Evolutionary conservation across 2,888 invertebrate species (phyloP), one percentile per base, ranked within the genome.

Genomic region (Bembecia ichneumoniformis): DNA sequence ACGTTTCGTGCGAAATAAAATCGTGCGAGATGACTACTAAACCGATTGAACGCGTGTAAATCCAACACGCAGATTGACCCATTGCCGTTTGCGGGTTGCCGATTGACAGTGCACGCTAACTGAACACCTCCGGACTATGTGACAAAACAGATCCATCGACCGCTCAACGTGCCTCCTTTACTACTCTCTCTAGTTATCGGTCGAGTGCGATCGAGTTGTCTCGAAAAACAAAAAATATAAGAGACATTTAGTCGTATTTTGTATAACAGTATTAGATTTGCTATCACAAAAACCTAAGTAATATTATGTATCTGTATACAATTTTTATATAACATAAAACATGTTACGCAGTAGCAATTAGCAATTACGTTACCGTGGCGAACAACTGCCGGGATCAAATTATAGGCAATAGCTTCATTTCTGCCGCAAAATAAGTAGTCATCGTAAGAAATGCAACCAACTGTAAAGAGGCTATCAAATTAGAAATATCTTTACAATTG

Each of bases 81-180:
- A 44, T 15, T 40, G 15, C 11, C 44, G 44, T 44, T 44, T 44
- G 17, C n/a, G 14, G 40, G 40, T 75, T 70, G 60, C 67, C 65
- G 71, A 72, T 68, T 55, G 54, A 52, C 54, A 52, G 14, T 52
- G 47, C 56, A 57, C 52, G 56, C 55, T 59, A 59, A 56, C 59
- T 56, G 51, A 11, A 13, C 44, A 17, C 44, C 15, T 44, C 17
- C 59, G 60, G 28, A 54, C 63, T 55, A 66, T 67, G 71, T 74
- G 79, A 77, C 77, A 75, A 74, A 74, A 74, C 74, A 73, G 68
- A 76, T 79, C 73, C 66, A 73, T 79, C 78, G 66, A 77, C 68
- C 77, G 71, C 63, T 52, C 58, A 51, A 52, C 34, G 51, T 58
- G 74, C 66, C 52, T 47, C 62, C 65, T 71, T 76, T 56, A 46